Percentiles rank a stretch among this genome's conserved stretches.
phyloP scores from a whole-genome alignment of 2,888 invertebrate genomes.

The Parnassius apollo region DNA sequence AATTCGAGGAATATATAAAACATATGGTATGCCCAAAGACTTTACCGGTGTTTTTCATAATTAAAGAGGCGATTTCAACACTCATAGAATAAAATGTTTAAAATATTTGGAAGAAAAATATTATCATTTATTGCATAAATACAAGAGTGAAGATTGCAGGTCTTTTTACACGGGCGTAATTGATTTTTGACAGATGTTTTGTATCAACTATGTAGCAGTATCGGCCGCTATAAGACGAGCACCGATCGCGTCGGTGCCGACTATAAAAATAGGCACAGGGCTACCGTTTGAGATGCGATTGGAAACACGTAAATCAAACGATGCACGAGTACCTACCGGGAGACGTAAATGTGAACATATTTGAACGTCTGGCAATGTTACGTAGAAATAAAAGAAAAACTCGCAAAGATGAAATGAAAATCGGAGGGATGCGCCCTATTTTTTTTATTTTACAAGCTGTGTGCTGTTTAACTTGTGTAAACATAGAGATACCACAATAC shows the following conservation, averaged over 20 bases:
- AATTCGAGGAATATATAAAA: no score
- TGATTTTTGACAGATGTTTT: constrained; percentile 20
- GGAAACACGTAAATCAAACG: constrained; percentile 28
- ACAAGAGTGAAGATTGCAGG: background rate
- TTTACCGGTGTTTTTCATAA: no score
- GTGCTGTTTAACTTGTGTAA: no score
- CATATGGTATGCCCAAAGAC: no score
- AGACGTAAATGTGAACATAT: background rate
- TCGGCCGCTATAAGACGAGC: background rate
- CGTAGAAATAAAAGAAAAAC: background rate
- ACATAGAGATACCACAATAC: no score
- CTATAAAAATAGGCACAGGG: constrained; percentile 27
- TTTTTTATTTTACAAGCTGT: no score
- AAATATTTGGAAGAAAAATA: no score
- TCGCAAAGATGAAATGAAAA: no score
- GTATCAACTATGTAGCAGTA: constrained; percentile 1
- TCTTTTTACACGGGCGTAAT: constrained; percentile 13
- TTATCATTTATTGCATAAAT: no score
- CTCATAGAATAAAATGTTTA: no score
- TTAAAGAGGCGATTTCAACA: no score
- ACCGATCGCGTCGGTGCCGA: constrained; percentile 11
- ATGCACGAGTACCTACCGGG: background rate
- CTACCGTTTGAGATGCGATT: constrained; percentile 26
- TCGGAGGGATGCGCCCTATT: no score
- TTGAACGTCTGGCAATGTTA: background rate